These are phyloP conservation scores for Mimachlamys varia DNA, from an alignment of 2,888 invertebrate genomes.

Conservation along the genomic window DNA sequence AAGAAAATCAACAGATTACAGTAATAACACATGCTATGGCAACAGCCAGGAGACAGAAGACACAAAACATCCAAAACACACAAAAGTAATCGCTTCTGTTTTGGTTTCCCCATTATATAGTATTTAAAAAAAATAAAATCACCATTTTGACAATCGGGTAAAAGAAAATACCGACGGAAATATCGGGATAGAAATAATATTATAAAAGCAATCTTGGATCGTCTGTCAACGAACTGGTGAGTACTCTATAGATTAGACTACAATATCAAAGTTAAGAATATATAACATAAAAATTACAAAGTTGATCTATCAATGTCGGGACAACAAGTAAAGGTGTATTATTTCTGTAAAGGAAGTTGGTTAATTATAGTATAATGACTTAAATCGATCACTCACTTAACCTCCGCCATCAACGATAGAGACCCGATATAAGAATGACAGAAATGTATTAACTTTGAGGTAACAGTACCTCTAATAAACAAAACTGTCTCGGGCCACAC, in stretches of 20 bases:
- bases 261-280: not conserved
- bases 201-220: too few relatives aligned
- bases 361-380: constrained; percentile 9
- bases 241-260: not conserved
- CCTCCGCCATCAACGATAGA: not conserved
- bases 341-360: not conserved
- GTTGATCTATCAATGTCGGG: not conserved
- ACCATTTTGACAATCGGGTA: too few relatives aligned
- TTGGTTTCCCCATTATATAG: too few relatives aligned
- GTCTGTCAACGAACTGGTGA: not conserved
- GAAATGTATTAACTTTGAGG: not conserved
- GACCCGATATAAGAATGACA: not conserved
- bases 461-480: not conserved
- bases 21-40: too few relatives aligned
- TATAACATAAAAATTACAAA: not conserved
- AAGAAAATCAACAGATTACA: too few relatives aligned
- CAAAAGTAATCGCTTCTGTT: too few relatives aligned
- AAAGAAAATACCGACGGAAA: too few relatives aligned
- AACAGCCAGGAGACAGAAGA: too few relatives aligned
- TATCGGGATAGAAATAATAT: too few relatives aligned
- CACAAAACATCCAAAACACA: too few relatives aligned
- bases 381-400: not conserved
- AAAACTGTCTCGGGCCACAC: constrained; percentile 17
- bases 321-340: not conserved
- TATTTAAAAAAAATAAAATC: too few relatives aligned